Base-by-base conservation (phyloP, 2,888 invertebrate species). In the Malthinus flaveolus region DNA sequence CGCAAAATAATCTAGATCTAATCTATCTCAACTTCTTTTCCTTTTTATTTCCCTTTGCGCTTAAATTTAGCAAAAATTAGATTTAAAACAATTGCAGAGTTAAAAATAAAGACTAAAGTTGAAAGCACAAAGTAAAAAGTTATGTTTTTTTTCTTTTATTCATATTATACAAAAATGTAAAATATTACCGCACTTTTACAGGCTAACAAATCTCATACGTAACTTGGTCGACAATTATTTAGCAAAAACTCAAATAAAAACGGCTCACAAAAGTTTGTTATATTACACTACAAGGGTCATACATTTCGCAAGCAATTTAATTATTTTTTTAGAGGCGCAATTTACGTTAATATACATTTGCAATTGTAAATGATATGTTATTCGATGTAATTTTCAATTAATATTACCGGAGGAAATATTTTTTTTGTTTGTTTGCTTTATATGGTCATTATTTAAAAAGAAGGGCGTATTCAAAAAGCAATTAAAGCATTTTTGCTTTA, bases 221-320 rank as follows among this genome's bases (percentile, higher is more conserved):
- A 42, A 15, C 39, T 42, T 42, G 39, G 39, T 23, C 15, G 39
- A 42, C 39, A 42, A 42, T 42, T 42, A 42, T 42, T 42, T 42
- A 42, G 39, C 39, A 42, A 42, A 42, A 42, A 42, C 39, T 42
- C 39, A 42, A 42, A 42, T 42, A 42, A 42, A 42, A 42, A 42
- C 39, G 39, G 15, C 39, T 13, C 39, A n/a, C 39, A 42, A 42
- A 42, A 42, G 39, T 42, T n/a, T 42, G 23, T 42, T 42, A 42
- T 42, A 42, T 23, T 42, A 23, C 15, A 42, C 13, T 15, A 13
- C 39, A 42, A 42, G 39, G 39, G 39, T 42, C 12, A 42, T 42
- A 42, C 39, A 42, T 42, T 42, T 42, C 12, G 23, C 39, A 42
- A 15, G 15, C 39, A 42, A 42, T 42, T 42, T 42, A 42, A 42